Evolutionary conservation across 2,888 invertebrate genomes (phyloP), one percentile per base, ranked within the genome.

Genomic region (Cephonodes hylas): DNA sequence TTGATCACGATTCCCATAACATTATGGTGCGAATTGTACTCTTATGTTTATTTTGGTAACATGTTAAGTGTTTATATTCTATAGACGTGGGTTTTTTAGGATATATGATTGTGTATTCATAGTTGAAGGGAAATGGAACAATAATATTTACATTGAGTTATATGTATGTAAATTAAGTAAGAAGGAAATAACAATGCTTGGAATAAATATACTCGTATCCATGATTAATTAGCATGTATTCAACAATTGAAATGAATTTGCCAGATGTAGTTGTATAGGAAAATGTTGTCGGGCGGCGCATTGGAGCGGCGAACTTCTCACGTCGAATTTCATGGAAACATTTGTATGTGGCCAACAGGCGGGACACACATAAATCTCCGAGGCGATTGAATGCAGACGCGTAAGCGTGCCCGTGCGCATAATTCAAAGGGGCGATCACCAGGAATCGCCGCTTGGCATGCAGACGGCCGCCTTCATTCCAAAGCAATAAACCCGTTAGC

Each of bases 371-470:
- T 88, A 88, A 90, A 88, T 90, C 85, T 86, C 73, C 65, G 74
- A 79, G 81, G 81, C 83, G 84, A 89, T 87, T 87, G 86, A 90
- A 88, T 82, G 77, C 88, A 87, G 86, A 87, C 85, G 84, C 78
- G 81, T 84, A 84, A 85, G 86, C 84, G 86, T 88, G 88, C 86
- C 78, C 81, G 76, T 80, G 85, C 89, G 89, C 90, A 91, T 91
- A 91, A 89, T 89, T 90, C 88, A 89, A 88, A 85, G 84, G 86
- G 86, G 85, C 90, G 88, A 89, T 88, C 88, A 89, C 89, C 89
- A 89, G 86, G 88, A 88, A 89, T 86, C 83, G 81, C 72, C 82
- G 80, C 75, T 91, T 91, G 85, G 86, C 89, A 91, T 90, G 90
- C 91, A 91, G 91, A 90, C 91, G 80, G 74, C 70, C 71, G 77